Conservation (phyloP, 2,113 vertebrate genomes). For the Calyptomena viridis region DNA sequence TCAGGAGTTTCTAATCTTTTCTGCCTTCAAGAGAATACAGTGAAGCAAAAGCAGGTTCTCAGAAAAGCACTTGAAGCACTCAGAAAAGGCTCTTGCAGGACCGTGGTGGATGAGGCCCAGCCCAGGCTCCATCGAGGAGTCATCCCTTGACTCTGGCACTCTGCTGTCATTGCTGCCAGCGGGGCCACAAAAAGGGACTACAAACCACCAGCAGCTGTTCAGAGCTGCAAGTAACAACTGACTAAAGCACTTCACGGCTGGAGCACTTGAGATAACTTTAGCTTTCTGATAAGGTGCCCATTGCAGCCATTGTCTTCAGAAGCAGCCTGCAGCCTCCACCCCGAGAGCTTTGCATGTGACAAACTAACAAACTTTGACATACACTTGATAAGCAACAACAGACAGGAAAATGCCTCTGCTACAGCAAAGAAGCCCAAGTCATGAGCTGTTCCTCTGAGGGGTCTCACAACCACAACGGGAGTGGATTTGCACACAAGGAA, state of each 20-base stretch:
- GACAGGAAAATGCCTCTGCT: background rate
- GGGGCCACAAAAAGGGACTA: background rate
- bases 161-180: background rate
- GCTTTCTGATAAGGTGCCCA: background rate
- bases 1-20: background rate
- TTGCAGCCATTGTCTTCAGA: background rate
- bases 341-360: background rate
- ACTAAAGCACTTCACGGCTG: background rate
- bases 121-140: background rate
- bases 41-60: background rate
- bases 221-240: background rate
- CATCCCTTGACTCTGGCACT: background rate
- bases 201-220: background rate
- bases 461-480: background rate
- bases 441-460: background rate
- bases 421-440: background rate
- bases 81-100: accelerated
- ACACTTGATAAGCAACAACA: background rate
- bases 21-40: background rate
- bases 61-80: background rate
- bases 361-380: background rate
- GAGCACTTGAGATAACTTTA: background rate
- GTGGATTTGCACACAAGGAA: background rate
- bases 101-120: background rate
- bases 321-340: background rate